These are phyloP conservation scores for Panonychus citri DNA, from an alignment of 1,140 invertebrate species.

Conservation along the genomic window DNA sequence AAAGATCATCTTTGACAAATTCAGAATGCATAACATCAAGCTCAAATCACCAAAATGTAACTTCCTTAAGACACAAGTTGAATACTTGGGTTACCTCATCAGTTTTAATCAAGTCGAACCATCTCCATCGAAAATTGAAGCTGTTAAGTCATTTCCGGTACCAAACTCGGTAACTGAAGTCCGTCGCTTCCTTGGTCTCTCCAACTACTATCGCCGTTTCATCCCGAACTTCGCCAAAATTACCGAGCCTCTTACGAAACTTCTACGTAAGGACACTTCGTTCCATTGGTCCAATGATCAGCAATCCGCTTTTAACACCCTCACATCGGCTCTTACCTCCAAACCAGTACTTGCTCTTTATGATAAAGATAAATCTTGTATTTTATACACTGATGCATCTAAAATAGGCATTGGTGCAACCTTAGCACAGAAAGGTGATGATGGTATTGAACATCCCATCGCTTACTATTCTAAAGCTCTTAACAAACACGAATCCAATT, in stretches of 20 bases:
- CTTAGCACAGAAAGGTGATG: neutral
- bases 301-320: neutral
- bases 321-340: neutral
- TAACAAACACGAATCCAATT: neutral
- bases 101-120: neutral
- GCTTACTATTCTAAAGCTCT: neutral
- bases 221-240: slow-evolving; percentile 20
- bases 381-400: neutral
- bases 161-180: slow-evolving; percentile 16
- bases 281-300: neutral
- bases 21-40: slow-evolving; percentile 8
- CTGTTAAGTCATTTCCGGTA: neutral
- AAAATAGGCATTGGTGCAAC: neutral
- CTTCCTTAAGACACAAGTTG: slow-evolving; percentile 8
- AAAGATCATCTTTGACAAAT: slow-evolving; percentile 10
- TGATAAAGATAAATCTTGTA: neutral
- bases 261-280: neutral
- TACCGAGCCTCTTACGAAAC: slow-evolving; percentile 18
- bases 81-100: slow-evolving; percentile 17
- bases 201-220: slow-evolving; percentile 25
- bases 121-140: neutral
- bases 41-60: slow-evolving; percentile 13
- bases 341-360: neutral
- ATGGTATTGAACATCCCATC: neutral
- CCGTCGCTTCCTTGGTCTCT: slow-evolving; percentile 25